Percentiles rank a stretch among this genome's conserved stretches.
Evolutionary conservation across 1,140 invertebrate genomes (phyloP).

Genomic region (Papilio glaucus): DNA sequence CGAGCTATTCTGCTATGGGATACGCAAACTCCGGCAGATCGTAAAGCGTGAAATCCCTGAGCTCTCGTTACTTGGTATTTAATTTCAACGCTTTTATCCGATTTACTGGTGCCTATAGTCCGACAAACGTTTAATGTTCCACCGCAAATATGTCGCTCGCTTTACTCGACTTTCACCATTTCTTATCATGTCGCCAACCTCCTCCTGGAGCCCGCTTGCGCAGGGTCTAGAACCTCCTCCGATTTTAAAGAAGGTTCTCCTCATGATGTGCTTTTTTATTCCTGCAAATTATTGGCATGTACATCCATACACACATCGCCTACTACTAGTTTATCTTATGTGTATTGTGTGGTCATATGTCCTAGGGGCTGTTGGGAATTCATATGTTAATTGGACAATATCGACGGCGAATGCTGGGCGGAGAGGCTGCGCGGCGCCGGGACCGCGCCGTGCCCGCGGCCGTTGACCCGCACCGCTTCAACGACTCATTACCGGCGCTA

Average conservation of each 20-base stretch:
- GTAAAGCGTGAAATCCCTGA: not conserved
- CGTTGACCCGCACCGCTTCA: slow-evolving; percentile 11
- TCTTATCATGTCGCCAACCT: no score
- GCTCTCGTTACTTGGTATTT: not conserved
- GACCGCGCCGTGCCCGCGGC: not conserved
- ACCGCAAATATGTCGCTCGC: not conserved
- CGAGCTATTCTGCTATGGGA: not conserved
- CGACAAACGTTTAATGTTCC: not conserved
- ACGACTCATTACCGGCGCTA: slow-evolving; percentile 30
- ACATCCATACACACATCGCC: no score
- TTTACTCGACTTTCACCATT: no score
- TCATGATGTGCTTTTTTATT: no score
- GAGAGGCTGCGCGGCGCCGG: not conserved
- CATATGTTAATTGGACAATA: not conserved
- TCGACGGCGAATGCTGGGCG: not conserved
- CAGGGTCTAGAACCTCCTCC: no score
- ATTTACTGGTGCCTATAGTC: not conserved
- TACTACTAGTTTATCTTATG: no score
- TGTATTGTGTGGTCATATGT: no score
- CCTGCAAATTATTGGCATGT: no score
- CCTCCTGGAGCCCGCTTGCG: no score
- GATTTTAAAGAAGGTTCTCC: no score
- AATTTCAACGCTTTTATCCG: not conserved
- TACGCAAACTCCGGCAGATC: not conserved
- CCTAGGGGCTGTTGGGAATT: no score